phyloP scores from a whole-genome alignment of 2,888 invertebrate species.

The Branchipolynoe longqiensis region DNA sequence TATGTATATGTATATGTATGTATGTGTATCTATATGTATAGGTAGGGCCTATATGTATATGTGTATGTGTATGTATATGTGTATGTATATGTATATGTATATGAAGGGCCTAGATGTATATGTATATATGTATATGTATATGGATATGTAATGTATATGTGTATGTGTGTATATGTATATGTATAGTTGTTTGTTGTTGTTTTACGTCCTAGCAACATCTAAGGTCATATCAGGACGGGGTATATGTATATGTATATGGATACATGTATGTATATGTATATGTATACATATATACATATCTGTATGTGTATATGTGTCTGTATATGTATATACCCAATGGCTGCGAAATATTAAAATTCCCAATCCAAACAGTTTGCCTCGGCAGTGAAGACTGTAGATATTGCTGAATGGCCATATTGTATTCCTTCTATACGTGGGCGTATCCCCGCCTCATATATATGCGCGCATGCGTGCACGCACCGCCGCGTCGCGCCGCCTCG shows the following conservation, averaged over 20 bases:
- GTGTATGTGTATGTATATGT: neutral
- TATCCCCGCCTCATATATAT: too few species aligned
- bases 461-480: too few species aligned
- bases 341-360: too few species aligned
- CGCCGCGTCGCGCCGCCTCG: too few species aligned
- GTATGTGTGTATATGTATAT: neutral
- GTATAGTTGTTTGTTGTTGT: neutral
- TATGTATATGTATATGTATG: neutral
- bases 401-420: too few species aligned
- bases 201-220: too few species aligned
- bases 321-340: neutral
- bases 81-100: neutral
- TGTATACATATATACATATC: neutral
- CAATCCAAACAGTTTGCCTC: too few species aligned
- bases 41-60: neutral
- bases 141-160: neutral
- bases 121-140: neutral
- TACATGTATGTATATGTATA: neutral
- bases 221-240: too few species aligned
- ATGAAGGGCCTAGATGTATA: neutral
- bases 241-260: neutral
- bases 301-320: neutral
- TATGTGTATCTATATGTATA: neutral
- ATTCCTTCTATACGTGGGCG: too few species aligned
- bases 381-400: too few species aligned